Evolutionary conservation across 1,140 invertebrate genomes (phyloP).

Genomic region (Achroia grisella): DNA sequence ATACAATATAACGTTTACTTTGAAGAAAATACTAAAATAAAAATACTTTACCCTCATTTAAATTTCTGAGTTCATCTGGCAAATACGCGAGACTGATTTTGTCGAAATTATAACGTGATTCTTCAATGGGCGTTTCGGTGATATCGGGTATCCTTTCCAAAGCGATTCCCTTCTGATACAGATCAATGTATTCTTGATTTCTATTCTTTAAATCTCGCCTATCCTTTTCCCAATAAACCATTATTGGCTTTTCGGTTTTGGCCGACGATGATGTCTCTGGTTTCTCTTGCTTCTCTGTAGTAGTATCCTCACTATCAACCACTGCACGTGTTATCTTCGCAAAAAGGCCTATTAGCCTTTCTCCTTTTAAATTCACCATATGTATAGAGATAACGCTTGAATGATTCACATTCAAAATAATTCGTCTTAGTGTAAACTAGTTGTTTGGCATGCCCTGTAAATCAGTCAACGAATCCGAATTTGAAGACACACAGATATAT

Average conservation of each 20-base stretch:
- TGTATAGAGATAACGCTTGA: slow-evolving; percentile 37
- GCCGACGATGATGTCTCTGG: slow-evolving; percentile 11
- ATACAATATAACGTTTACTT: slow-evolving; percentile 23
- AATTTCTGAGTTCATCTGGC: slow-evolving; percentile 42
- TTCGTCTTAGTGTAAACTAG: slow-evolving; percentile 48
- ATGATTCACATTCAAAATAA: slow-evolving; percentile 46
- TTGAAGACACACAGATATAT: slow-evolving; percentile 72
- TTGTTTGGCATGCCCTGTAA: slow-evolving; percentile 65
- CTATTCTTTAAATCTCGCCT: slow-evolving; percentile 38
- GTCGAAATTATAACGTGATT: slow-evolving; percentile 62
- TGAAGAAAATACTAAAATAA: slow-evolving; percentile 28
- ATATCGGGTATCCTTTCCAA: slow-evolving; percentile 57
- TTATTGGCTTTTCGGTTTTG: slow-evolving; percentile 49
- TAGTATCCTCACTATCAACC: slow-evolving; percentile 28
- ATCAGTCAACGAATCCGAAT: slow-evolving; percentile 64
- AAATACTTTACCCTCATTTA: slow-evolving; percentile 61
- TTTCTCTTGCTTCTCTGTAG: slow-evolving; percentile 31
- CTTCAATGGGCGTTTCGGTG: slow-evolving; percentile 47
- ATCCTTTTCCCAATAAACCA: slow-evolving; percentile 62
- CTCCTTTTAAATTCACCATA: slow-evolving; percentile 64
- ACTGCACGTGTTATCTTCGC: slow-evolving; percentile 42
- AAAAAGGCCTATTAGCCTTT: slow-evolving; percentile 59
- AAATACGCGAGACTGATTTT: slow-evolving; percentile 35
- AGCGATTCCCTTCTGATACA: slow-evolving; percentile 42
- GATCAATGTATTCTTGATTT: slow-evolving; percentile 52